Conservation (phyloP, 2,113 vertebrate genomes). For the Perognathus longimembris region DNA sequence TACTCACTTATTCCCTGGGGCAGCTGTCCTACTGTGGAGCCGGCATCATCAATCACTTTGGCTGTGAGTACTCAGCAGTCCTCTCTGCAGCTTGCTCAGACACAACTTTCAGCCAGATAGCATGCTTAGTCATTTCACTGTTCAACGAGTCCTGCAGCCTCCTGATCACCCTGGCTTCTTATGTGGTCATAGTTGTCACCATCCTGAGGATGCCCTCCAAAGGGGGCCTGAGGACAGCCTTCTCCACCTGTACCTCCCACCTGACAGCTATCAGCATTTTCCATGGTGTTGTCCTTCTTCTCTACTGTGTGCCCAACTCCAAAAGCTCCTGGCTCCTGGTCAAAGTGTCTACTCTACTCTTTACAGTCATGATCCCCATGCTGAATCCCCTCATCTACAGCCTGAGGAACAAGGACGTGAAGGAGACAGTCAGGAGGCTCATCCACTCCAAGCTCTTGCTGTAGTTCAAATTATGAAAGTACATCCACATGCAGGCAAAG, state of each 20-base stretch:
- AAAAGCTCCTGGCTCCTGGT: not conserved
- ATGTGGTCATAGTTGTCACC: conserved; percentile 46
- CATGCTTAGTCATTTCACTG: conserved; percentile 53
- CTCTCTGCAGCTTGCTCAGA: conserved; percentile 64
- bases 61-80: conserved; percentile 72
- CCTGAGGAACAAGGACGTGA: conserved; percentile 77
- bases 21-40: conserved; percentile 40
- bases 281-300: conserved; percentile 66
- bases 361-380: conserved; percentile 58
- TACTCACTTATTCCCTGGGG: conserved; percentile 48
- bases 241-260: conserved; percentile 72
- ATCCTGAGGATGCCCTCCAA: conserved; percentile 58
- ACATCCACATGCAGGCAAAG: too few species aligned
- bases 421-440: conserved; percentile 4
- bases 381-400: conserved; percentile 74
- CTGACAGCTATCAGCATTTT: conserved; percentile 62
- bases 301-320: conserved; percentile 70
- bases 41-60: conserved; percentile 67
- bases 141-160: conserved; percentile 56
- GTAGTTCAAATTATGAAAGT: not conserved
- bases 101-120: conserved; percentile 23
- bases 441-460: not conserved
- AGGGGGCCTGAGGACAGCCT: not conserved
- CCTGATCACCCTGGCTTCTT: conserved; percentile 55
- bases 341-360: conserved; percentile 59